Conservation (phyloP, 2,888 invertebrate species). For the Drosophila nr. perissopoda region DNA sequence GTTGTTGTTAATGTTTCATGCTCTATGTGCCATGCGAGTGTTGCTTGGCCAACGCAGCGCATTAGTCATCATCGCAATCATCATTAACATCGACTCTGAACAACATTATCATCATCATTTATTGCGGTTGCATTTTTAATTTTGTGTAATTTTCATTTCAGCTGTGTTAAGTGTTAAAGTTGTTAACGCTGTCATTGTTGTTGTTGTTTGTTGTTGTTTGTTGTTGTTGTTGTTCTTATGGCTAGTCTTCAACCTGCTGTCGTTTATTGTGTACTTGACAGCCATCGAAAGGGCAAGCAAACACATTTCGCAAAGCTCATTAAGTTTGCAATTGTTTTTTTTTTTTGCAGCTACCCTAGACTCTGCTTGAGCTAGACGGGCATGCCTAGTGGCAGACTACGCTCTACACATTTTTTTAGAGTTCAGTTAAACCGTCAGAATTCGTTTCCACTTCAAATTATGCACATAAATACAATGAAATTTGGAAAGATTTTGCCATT, state of each 20-base stretch:
- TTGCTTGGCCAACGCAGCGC: slow-evolving; percentile 38
- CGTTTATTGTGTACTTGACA: slow-evolving; percentile 79
- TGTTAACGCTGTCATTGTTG: slow-evolving; percentile 47
- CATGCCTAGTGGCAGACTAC: rapidly evolving
- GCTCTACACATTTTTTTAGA: not conserved
- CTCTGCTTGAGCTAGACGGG: rapidly evolving
- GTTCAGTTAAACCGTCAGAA: rapidly evolving
- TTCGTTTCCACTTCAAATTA: not conserved
- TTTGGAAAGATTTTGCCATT: not conserved
- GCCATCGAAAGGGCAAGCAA: slow-evolving; percentile 79
- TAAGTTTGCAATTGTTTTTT: slow-evolving; percentile 58
- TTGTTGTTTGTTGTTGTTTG: slow-evolving; percentile 28
- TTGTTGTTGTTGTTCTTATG: slow-evolving; percentile 53
- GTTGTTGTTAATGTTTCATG: slow-evolving; percentile 17
- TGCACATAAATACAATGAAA: not conserved
- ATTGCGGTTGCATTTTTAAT: slow-evolving; percentile 64
- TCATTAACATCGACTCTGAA: slow-evolving; percentile 25
- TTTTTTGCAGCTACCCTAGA: slow-evolving; percentile 30
- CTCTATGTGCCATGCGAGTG: slow-evolving; percentile 49
- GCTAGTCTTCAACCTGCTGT: slow-evolving; percentile 77
- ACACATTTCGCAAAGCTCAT: slow-evolving; percentile 79
- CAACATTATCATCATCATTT: slow-evolving; percentile 44
- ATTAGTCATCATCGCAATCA: slow-evolving; percentile 43
- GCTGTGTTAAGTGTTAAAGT: slow-evolving; percentile 60
- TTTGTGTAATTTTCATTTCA: slow-evolving; percentile 61